These are phyloP conservation scores for Tokudaia muenninki DNA, from an alignment of 2,797 vertebrate species.

Conservation along the genomic window DNA sequence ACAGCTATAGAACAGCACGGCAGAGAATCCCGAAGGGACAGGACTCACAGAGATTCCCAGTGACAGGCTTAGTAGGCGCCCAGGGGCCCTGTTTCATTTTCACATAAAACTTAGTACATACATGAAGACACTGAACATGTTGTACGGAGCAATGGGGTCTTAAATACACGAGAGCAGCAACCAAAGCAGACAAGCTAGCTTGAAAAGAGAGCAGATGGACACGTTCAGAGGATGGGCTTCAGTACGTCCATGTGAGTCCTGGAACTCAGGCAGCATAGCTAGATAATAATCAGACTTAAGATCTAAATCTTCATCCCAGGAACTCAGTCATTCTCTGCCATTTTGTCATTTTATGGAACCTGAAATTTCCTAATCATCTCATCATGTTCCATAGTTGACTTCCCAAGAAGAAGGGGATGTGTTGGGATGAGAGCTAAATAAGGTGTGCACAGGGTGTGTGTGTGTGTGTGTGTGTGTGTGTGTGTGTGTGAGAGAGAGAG, in stretches of 20 bases:
- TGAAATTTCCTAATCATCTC: neutral
- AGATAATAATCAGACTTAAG: neutral
- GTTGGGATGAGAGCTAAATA: neutral
- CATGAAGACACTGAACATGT: neutral
- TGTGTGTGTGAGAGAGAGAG: no score
- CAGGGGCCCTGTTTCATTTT: neutral
- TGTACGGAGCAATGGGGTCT: neutral
- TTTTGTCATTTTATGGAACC: constrained; percentile 19
- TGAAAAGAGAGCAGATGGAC: neutral
- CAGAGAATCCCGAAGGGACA: neutral
- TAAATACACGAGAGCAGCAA: neutral
- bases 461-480: neutral
- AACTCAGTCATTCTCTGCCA: constrained; percentile 14
- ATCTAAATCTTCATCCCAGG: neutral
- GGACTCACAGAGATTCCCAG: neutral
- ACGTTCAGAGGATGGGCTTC: neutral
- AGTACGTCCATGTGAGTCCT: neutral
- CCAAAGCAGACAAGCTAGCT: neutral
- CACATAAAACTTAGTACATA: neutral
- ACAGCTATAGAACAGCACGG: neutral
- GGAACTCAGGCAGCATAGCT: neutral
- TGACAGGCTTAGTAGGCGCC: neutral
- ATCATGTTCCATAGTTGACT: neutral
- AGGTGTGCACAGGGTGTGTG: neutral
- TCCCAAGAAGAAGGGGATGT: neutral